These are phyloP conservation scores for Pyrrhia umbra DNA, from an alignment of 2,888 invertebrate species.

Conservation along the genomic window DNA sequence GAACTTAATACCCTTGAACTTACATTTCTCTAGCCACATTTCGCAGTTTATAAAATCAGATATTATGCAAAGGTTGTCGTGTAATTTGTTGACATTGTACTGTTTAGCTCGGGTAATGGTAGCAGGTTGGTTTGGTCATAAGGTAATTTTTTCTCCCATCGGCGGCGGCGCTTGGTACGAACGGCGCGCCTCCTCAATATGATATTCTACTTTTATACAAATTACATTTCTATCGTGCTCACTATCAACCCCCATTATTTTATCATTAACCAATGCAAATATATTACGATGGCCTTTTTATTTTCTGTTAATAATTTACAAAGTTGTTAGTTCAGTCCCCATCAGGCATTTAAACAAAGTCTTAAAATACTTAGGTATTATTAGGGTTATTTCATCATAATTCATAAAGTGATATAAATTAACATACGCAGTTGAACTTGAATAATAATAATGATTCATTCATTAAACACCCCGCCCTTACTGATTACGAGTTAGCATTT, in stretches of 20 bases:
- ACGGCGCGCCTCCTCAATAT: constrained; percentile 76
- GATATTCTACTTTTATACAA: constrained; percentile 87
- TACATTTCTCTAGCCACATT: constrained; percentile 66
- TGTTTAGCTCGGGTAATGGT: constrained; percentile 72
- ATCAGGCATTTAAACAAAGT: not conserved
- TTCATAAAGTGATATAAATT: not conserved
- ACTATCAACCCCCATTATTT: constrained; percentile 88
- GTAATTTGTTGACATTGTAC: constrained; percentile 70
- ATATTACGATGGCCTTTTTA: constrained; percentile 76
- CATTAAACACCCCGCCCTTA: constrained; percentile 58
- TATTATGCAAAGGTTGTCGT: constrained; percentile 73
- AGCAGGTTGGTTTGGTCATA: constrained; percentile 79
- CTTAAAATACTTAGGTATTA: not conserved
- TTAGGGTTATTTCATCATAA: not conserved
- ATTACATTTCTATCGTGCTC: constrained; percentile 89
- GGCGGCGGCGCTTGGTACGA: constrained; percentile 84
- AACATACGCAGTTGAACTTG: constrained; percentile 39
- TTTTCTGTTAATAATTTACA: constrained; percentile 74
- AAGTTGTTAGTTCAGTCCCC: constrained; percentile 39
- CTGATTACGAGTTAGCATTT: constrained; percentile 33
- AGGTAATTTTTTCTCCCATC: constrained; percentile 84
- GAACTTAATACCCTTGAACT: constrained; percentile 67
- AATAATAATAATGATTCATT: constrained; percentile 69
- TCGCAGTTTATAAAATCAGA: constrained; percentile 71
- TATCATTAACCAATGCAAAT: constrained; percentile 87